Conservation (phyloP, 2,888 invertebrate species). For the Drosophila kambysellisi region DNA sequence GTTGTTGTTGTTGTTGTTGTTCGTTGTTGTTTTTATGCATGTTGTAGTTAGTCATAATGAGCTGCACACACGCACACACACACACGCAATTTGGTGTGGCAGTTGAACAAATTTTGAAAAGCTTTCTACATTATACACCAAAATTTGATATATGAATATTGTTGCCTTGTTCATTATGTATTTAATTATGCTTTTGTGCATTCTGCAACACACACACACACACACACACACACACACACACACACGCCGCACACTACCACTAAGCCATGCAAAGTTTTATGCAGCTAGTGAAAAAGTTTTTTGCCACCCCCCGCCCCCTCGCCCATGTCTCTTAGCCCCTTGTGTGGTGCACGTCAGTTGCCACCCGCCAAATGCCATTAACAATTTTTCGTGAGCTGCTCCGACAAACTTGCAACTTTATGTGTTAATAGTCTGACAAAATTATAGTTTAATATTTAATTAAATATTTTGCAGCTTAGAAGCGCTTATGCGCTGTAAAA, state of each 20-base stretch:
- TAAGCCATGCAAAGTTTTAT: conserved; percentile 63
- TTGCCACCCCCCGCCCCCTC: neutral
- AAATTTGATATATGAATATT: conserved; percentile 60
- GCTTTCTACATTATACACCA: conserved; percentile 47
- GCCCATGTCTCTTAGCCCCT: neutral
- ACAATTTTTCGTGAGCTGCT: conserved; percentile 65
- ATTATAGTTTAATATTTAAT: conserved; percentile 77
- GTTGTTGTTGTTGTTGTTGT: conserved; percentile 13
- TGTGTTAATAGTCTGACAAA: conserved; percentile 63
- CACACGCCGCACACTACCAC: neutral
- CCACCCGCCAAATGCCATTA: conserved; percentile 67
- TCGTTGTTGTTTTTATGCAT: neutral
- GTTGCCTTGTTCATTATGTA: conserved; percentile 79
- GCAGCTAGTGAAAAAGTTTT: conserved; percentile 55
- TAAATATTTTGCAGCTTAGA: conserved; percentile 68
- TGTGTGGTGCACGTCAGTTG: conserved; percentile 23
- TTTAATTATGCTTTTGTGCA: conserved; percentile 80
- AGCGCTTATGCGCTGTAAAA: conserved; percentile 32
- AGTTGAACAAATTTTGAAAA: conserved; percentile 65
- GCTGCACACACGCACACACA: conserved; percentile 24
- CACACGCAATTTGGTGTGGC: conserved; percentile 19
- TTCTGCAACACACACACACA: conserved; percentile 48
- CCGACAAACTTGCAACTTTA: conserved; percentile 67
- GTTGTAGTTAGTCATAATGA: conserved; percentile 47
- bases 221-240: conserved; percentile 16